Evolutionary conservation across 2,888 invertebrate species (phyloP), one percentile per base, ranked within the genome.

Genomic region (Drosophila multiciliata): DNA sequence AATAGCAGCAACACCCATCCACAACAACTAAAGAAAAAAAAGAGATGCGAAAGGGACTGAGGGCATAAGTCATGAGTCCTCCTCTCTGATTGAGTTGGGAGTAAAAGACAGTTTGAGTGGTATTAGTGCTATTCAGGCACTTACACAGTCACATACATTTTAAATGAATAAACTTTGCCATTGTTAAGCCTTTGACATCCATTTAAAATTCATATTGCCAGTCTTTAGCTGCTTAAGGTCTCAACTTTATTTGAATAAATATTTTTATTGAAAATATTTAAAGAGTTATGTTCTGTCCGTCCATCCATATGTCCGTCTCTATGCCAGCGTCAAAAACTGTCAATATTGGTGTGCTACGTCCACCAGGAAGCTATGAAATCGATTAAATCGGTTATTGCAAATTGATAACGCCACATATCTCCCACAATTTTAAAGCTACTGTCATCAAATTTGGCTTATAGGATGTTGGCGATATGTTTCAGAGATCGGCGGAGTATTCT

Each of bases 71-170:
- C 20, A 42, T 55, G 38, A 53, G 59, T 70, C 36, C 50, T 66
- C 40, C 59, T 65, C 75, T 71, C 55, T 74, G 67, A 74, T 78
- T 74, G 58, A 67, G 67, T 78, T 67, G 49, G 23, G 62, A 65
- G 45, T 20, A 59, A 54, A 73, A 63, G 42, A 32, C 49, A 57
- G 17, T 64, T 60, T 61, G 67, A 61, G 52, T 45, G 11, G 11
- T 40, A 8, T 49, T 42, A 49, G 59, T 59, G 23, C 3, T 15
- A 45, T 45, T 40, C 23, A 53, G 42, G 53, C 33, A 67, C 45
- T 20, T 40, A 23, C n/a, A 15, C 20, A 23, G 35, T 57, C 23
- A 40, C 23, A 45, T 23, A 17, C 48, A 54, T 12, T 38, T 29
- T 17, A 26, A 54, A n/a, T 6, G 17, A n/a, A 29, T 50, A 11